A percentile compares a stretch with the other conserved stretches of the same genome.
These are phyloP conservation scores for Eubasilissa regina DNA, from an alignment of 1,140 invertebrate genomes.

Conservation along the genomic window DNA sequence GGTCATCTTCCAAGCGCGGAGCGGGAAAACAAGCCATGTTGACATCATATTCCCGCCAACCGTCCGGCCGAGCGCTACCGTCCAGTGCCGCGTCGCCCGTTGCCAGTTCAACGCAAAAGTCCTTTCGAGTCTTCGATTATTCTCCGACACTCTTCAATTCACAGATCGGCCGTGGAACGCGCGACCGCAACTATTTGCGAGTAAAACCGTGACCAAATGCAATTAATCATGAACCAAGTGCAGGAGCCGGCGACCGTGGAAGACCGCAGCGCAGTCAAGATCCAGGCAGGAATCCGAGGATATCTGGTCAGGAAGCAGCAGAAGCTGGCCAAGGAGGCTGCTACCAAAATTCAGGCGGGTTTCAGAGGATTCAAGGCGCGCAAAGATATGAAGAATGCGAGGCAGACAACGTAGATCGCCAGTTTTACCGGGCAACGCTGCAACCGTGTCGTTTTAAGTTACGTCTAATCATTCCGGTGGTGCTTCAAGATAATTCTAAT, in stretches of 20 bases:
- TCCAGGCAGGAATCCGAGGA: conserved; percentile 83
- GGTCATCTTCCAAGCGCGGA: conserved; percentile 32
- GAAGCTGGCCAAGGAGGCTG: conserved; percentile 72
- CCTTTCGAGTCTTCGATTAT: not conserved
- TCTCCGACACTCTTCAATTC: not conserved
- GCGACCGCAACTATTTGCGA: not conserved
- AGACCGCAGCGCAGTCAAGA: conserved; percentile 81
- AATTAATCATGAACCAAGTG: conserved; percentile 40
- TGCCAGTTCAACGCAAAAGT: not conserved
- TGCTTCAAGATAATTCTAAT: conserved; percentile 30
- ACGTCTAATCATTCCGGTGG: conserved; percentile 47
- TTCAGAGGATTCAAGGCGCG: conserved; percentile 75
- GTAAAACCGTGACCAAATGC: not conserved
- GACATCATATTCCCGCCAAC: conserved; percentile 17
- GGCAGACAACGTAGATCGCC: conserved; percentile 35
- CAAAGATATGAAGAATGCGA: conserved; percentile 66
- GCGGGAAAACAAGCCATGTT: conserved; percentile 32
- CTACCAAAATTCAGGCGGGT: conserved; percentile 76
- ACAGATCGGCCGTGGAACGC: not conserved
- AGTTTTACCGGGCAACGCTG: not conserved
- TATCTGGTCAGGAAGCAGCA: conserved; percentile 79
- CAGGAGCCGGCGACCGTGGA: conserved; percentile 64
- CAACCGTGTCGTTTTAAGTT: conserved; percentile 9
- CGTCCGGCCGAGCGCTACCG: not conserved
- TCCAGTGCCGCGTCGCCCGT: not conserved